Conservation (phyloP, 2,888 invertebrate genomes). For the Drosophila kanekoi region DNA sequence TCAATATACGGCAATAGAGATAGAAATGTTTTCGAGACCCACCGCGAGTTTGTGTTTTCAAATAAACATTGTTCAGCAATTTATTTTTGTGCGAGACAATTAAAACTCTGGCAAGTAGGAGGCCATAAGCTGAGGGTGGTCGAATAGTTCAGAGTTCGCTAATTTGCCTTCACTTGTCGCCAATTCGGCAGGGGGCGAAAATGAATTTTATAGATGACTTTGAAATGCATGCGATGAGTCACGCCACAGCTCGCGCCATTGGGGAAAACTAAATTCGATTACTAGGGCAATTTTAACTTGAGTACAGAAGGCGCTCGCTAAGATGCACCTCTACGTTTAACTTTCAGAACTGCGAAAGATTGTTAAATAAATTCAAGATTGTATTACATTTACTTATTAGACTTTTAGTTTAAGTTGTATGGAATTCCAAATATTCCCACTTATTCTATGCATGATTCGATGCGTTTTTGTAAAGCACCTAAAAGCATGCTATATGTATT, state of each 20-base stretch:
- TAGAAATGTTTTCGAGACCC: constrained; percentile 34
- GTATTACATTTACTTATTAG: too few species aligned
- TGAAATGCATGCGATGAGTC: constrained; percentile 67
- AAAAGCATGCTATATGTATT: constrained; percentile 57
- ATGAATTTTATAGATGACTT: constrained; percentile 57
- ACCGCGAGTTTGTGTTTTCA: constrained; percentile 55
- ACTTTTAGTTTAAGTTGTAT: background rate
- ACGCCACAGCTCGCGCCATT: constrained; percentile 25
- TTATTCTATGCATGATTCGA: background rate
- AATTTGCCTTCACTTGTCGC: constrained; percentile 59
- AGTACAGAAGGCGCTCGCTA: background rate
- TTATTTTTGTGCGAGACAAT: constrained; percentile 65
- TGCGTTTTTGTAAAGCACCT: constrained; percentile 40
- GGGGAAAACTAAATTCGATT: constrained; percentile 48
- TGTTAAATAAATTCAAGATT: too few species aligned
- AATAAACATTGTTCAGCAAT: constrained; percentile 47
- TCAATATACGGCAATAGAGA: background rate
- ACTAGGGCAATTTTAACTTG: constrained; percentile 7
- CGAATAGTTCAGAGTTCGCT: constrained; percentile 46
- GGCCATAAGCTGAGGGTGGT: constrained; percentile 67
- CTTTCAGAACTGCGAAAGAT: too few species aligned
- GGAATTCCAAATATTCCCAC: background rate
- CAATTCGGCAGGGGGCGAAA: constrained; percentile 18
- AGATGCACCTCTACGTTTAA: too few species aligned
- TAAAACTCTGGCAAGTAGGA: constrained; percentile 61